Evolutionary conservation across 2,888 invertebrate species (phyloP).

Genomic region (Heliothis peltigera): DNA sequence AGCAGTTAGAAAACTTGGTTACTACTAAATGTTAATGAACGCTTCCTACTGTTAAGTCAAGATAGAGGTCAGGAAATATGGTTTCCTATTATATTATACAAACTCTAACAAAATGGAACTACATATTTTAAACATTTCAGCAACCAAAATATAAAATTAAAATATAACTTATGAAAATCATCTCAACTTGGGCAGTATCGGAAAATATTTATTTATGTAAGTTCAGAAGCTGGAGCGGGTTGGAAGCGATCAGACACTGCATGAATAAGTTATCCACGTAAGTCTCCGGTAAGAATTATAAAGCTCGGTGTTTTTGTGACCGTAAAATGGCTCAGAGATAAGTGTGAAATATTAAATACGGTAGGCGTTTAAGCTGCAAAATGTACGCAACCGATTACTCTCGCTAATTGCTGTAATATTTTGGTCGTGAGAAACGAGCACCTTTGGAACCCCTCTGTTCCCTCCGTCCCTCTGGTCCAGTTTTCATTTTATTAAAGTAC

Average conservation of each 20-base stretch:
- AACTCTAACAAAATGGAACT: constrained; percentile 8
- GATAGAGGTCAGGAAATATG: too few species aligned
- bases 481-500: constrained; percentile 65
- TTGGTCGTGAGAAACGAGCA: constrained; percentile 63
- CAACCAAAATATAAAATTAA: constrained; percentile 7
- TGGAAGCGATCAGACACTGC: constrained; percentile 43
- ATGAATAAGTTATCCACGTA: constrained; percentile 48
- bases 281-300: constrained; percentile 12
- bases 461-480: constrained; percentile 34
- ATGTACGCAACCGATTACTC: constrained; percentile 68
- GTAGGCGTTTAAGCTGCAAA: constrained; percentile 1
- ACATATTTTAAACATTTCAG: constrained; percentile 1
- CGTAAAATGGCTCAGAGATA: constrained; percentile 19
- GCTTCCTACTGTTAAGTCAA: not conserved
- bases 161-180: constrained; percentile 22
- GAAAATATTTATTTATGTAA: constrained; percentile 44
- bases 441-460: constrained; percentile 24
- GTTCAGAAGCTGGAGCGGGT: constrained; percentile 13
- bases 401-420: constrained; percentile 70
- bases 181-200: constrained; percentile 31
- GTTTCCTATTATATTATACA: too few species aligned
- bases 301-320: constrained; percentile 14
- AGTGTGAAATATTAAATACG: constrained; percentile 36
- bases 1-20: constrained; percentile 1
- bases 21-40: not conserved